Conservation (phyloP, 2,888 invertebrate genomes). For the Omphaloscelis lunosa region DNA sequence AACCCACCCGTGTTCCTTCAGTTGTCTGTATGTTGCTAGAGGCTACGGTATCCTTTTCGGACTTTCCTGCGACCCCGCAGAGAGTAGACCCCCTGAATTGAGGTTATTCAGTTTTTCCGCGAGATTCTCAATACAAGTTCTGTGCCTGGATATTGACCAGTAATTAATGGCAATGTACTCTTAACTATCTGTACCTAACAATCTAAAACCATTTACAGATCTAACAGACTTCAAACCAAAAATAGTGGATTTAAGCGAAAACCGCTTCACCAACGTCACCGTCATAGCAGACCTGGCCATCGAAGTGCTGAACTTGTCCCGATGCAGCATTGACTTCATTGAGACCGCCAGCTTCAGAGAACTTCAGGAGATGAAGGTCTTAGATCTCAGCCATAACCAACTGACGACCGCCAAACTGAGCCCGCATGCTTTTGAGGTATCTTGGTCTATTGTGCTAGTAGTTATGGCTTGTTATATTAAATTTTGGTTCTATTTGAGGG, state of each 20-base stretch:
- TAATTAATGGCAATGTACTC: background rate
- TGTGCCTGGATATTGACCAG: background rate
- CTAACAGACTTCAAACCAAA: slow-evolving; percentile 78
- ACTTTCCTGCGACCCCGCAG: too few relatives aligned
- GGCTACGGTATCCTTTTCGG: too few relatives aligned
- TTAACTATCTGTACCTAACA: background rate
- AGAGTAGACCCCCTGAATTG: too few relatives aligned
- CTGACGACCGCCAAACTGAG: slow-evolving; percentile 90
- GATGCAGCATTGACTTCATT: slow-evolving; percentile 92
- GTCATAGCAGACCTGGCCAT: slow-evolving; percentile 90
- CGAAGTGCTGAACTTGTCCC: slow-evolving; percentile 91
- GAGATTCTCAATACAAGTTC: background rate
- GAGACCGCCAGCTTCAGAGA: slow-evolving; percentile 91
- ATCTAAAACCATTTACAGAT: slow-evolving; percentile 69
- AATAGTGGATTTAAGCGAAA: slow-evolving; percentile 86
- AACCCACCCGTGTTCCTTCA: too few relatives aligned
- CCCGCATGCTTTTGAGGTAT: slow-evolving; percentile 93
- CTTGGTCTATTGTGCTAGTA: slow-evolving; percentile 11
- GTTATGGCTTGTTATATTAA: slow-evolving; percentile 30
- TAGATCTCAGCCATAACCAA: slow-evolving; percentile 93
- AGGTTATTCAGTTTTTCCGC: background rate
- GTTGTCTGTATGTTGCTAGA: too few relatives aligned
- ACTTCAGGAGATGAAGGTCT: slow-evolving; percentile 90
- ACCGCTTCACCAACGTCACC: slow-evolving; percentile 85
- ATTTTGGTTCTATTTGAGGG: slow-evolving; percentile 16